Evolutionary conservation across 1,140 invertebrate species (phyloP).

Genomic region (Heliconius melpomene): DNA sequence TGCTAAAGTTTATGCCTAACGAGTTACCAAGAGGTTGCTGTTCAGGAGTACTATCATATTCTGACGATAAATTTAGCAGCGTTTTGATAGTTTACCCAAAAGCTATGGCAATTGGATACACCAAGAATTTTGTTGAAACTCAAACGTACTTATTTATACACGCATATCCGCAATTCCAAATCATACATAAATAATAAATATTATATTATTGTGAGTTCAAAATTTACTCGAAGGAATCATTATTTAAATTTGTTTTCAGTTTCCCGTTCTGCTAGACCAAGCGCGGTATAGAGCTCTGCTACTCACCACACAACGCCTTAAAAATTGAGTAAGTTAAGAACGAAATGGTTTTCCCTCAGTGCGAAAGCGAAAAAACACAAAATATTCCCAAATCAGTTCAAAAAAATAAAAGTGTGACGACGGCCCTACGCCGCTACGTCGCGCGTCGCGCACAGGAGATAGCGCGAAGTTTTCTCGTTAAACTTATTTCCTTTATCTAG

Average conservation of each 20-base stretch:
- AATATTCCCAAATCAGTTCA: neutral
- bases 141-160: no score
- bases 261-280: no score
- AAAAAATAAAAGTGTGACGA: conserved; percentile 40
- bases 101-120: neutral
- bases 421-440: conserved; percentile 18
- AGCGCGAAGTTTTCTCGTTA: conserved; percentile 69
- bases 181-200: no score
- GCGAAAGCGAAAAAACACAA: neutral
- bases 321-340: no score
- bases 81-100: neutral
- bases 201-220: no score
- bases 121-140: neutral
- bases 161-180: no score
- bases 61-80: neutral
- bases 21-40: neutral
- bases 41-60: neutral
- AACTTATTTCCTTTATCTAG: conserved; percentile 71
- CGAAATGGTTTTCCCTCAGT: no score
- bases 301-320: no score
- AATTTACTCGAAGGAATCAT: no score
- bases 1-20: neutral
- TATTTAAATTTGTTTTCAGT: no score
- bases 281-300: no score
- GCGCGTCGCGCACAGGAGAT: conserved; percentile 39